phyloP scores from a whole-genome alignment of 2,113 vertebrate species.

The Petromus typicus region DNA sequence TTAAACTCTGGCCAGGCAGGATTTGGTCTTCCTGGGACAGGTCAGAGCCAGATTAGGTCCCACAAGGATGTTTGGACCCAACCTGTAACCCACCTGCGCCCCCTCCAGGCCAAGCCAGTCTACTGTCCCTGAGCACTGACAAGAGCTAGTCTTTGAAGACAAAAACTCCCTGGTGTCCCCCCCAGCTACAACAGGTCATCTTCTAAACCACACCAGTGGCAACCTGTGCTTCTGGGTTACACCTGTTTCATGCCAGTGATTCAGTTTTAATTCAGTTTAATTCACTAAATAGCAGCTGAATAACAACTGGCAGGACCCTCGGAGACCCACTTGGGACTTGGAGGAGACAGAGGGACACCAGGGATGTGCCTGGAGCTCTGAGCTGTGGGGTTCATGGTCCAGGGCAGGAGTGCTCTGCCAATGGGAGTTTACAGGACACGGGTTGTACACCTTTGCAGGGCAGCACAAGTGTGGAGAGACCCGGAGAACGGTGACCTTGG shows the following conservation, averaged over 20 bases:
- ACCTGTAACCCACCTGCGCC: background rate
- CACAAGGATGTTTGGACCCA: background rate
- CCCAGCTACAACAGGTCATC: background rate
- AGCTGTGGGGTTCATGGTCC: background rate
- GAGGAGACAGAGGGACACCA: background rate
- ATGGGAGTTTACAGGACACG: background rate
- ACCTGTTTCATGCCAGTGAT: background rate
- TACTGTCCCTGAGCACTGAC: background rate
- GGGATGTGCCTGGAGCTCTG: background rate
- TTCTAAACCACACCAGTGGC: background rate
- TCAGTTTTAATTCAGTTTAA: slow-evolving; percentile 5
- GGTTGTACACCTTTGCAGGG: accelerated
- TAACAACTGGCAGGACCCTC: background rate
- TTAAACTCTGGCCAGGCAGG: background rate
- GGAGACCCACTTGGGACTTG: background rate
- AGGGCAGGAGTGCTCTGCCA: background rate
- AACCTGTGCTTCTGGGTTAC: background rate
- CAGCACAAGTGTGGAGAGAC: background rate
- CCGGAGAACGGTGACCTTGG: background rate
- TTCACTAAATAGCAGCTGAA: background rate
- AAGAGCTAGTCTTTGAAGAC: background rate
- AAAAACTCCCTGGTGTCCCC: background rate
- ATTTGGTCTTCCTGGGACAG: background rate
- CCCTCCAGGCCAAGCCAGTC: background rate
- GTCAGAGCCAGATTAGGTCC: background rate